Evolutionary conservation across 2,113 vertebrate genomes (phyloP).

Genomic region (Parus major): DNA sequence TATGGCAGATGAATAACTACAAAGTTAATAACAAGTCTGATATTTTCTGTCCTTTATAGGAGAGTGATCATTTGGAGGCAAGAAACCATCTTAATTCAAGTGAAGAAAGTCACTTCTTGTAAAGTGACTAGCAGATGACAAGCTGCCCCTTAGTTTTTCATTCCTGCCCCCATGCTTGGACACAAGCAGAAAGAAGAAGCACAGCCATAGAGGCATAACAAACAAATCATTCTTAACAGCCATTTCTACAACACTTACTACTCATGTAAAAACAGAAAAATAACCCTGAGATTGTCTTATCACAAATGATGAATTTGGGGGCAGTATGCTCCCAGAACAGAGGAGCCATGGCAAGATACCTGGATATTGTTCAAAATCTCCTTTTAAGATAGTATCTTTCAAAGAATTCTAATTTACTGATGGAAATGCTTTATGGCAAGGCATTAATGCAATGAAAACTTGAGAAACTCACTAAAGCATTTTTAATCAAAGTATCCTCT

Average conservation of each 20-base stretch:
- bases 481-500: not conserved
- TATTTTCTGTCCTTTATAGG: not conserved
- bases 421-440: not conserved
- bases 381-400: not conserved
- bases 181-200: not conserved
- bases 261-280: not conserved
- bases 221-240: not conserved
- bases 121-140: not conserved
- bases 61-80: rapidly evolving
- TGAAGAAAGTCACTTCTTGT: not conserved
- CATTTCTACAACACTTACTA: not conserved
- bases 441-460: not conserved
- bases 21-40: not conserved
- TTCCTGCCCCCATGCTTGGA: not conserved
- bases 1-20: not conserved
- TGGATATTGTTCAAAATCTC: not conserved
- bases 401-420: not conserved
- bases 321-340: not conserved
- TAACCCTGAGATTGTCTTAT: not conserved
- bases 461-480: not conserved
- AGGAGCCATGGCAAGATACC: not conserved
- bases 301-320: not conserved
- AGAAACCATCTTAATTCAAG: not conserved
- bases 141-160: not conserved
- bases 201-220: not conserved